These are phyloP conservation scores for Machimus atricapillus DNA, from an alignment of 2,888 invertebrate genomes.

Conservation along the genomic window DNA sequence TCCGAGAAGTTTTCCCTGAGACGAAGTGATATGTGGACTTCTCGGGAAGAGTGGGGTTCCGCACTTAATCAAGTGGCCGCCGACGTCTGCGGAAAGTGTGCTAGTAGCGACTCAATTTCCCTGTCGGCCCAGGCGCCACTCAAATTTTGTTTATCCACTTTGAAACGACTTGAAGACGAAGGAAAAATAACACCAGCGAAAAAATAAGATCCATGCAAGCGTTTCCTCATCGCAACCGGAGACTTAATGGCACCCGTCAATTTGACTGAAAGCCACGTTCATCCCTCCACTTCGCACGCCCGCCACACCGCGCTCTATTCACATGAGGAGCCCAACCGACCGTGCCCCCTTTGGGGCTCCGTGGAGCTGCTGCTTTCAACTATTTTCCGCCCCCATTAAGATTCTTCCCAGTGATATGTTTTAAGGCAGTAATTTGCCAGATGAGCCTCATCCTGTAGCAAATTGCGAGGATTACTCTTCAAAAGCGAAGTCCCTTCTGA, in stretches of 20 bases:
- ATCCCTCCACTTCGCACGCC: not conserved
- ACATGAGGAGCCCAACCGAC: not conserved
- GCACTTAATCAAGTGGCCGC: constrained; percentile 30
- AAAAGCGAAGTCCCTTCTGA: constrained; percentile 17
- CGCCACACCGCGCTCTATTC: not conserved
- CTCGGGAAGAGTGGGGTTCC: not conserved
- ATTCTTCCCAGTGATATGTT: constrained; percentile 33
- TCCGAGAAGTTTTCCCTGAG: constrained; percentile 5
- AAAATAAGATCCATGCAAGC: not conserved
- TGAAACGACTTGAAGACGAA: not conserved
- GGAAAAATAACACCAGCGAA: not conserved
- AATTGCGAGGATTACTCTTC: constrained; percentile 22
- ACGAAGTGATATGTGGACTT: not conserved
- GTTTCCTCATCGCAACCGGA: constrained; percentile 1
- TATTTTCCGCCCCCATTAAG: constrained; percentile 36
- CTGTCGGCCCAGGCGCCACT: not conserved
- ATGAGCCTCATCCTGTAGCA: constrained; percentile 6
- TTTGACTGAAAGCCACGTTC: constrained; percentile 28
- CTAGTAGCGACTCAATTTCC: not conserved
- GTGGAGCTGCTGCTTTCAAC: constrained; percentile 6
- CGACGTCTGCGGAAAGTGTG: not conserved
- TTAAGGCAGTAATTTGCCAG: constrained; percentile 28
- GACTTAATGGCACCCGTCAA: constrained; percentile 39
- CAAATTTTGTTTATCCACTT: not conserved
- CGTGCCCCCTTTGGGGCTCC: not conserved